Conservation (phyloP, 1,140 invertebrate species). For the Orius laevigatus region DNA sequence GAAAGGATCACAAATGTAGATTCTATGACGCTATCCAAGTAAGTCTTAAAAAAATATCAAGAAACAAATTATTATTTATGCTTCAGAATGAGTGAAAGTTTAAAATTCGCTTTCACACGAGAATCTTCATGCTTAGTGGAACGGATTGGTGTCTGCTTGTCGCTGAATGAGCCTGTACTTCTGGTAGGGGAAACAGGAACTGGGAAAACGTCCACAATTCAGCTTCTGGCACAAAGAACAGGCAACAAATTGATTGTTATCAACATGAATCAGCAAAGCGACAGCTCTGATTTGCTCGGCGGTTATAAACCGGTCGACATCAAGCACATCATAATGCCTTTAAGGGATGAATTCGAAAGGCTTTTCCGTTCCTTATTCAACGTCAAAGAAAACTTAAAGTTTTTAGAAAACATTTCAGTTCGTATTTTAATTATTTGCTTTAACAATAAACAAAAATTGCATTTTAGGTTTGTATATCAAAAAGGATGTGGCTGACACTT, state of each 20-base stretch:
- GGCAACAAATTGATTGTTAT: conserved; percentile 80
- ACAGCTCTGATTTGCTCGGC: conserved; percentile 87
- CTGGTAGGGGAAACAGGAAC: conserved; percentile 97
- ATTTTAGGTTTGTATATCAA: conserved; percentile 44
- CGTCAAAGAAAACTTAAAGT: conserved; percentile 64
- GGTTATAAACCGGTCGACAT: conserved; percentile 94
- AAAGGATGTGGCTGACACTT: conserved; percentile 52
- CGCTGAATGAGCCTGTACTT: conserved; percentile 75
- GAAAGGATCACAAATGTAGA: not conserved
- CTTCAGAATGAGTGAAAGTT: conserved; percentile 22
- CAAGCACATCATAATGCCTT: conserved; percentile 61
- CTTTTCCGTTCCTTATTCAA: conserved; percentile 69
- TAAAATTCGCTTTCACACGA: conserved; percentile 64
- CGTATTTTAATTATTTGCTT: conserved; percentile 14
- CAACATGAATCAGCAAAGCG: conserved; percentile 99
- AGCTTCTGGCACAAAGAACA: conserved; percentile 73
- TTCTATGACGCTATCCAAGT: conserved; percentile 10
- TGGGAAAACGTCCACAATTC: conserved; percentile 93
- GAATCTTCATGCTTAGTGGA: conserved; percentile 69
- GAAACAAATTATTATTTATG: conserved; percentile 5
- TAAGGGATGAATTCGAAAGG: conserved; percentile 70
- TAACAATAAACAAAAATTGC: not conserved
- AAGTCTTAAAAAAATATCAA: conserved; percentile 7
- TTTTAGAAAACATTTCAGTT: conserved; percentile 49
- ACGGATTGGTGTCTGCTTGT: conserved; percentile 64